Evolutionary conservation across 2,888 invertebrate genomes (phyloP).

Genomic region (Pristionchus entomophagus): DNA sequence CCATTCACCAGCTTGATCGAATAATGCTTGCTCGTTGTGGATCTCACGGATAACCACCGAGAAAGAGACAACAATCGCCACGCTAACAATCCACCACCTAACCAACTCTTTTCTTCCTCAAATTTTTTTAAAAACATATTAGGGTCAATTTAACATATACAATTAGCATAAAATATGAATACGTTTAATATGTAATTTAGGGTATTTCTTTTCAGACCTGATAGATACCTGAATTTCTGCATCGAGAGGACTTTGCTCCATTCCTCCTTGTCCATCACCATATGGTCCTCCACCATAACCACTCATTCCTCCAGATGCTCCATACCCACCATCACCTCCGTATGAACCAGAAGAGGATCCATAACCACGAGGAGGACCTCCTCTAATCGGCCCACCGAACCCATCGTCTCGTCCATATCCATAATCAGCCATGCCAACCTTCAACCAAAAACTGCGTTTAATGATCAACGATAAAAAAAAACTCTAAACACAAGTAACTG

Average conservation of each 20-base stretch:
- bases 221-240: constrained; percentile 67
- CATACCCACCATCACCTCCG: constrained; percentile 46
- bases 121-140: constrained; percentile 51
- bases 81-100: too few relatives aligned
- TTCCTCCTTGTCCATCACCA: constrained; percentile 50
- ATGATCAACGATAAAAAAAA: too few relatives aligned
- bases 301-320: constrained; percentile 43
- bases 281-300: constrained; percentile 49
- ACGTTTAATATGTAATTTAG: not conserved
- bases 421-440: constrained; percentile 38
- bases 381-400: constrained; percentile 48
- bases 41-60: constrained; percentile 73
- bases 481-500: too few relatives aligned
- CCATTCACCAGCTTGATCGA: constrained; percentile 69
- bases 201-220: too few relatives aligned
- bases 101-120: too few relatives aligned
- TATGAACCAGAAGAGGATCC: too few relatives aligned
- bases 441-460: too few relatives aligned
- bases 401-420: constrained; percentile 53
- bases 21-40: constrained; percentile 64
- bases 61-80: too few relatives aligned
- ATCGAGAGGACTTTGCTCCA: constrained; percentile 67
- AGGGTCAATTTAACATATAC: too few relatives aligned
- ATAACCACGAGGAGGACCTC: constrained; percentile 1
- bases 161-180: not conserved